Conservation (phyloP, 2,113 vertebrate species). For the Aldabrachelys gigantea region DNA sequence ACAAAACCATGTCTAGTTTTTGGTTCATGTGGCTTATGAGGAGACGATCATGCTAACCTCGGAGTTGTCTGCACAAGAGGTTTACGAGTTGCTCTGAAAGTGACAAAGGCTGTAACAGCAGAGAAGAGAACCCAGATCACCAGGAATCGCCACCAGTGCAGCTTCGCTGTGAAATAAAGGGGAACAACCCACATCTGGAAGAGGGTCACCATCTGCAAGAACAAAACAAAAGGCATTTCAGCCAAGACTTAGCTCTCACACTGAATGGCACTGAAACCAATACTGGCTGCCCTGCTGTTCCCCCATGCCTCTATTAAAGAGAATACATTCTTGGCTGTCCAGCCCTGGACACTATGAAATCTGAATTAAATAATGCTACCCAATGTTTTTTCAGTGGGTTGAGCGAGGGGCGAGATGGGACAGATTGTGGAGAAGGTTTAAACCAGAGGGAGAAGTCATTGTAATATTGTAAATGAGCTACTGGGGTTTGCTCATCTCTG, state of each 20-base stretch:
- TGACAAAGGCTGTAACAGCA: slow-evolving; percentile 92
- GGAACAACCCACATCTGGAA: slow-evolving; percentile 99
- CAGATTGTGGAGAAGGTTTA: background rate
- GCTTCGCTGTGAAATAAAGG: slow-evolving; percentile 97
- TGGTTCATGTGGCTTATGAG: background rate
- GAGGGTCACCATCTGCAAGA: slow-evolving; percentile 93
- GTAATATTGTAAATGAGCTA: background rate
- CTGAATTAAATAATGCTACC: background rate
- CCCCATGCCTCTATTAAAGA: background rate
- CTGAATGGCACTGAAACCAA: background rate
- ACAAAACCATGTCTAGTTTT: background rate
- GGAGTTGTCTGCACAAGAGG: slow-evolving; percentile 94
- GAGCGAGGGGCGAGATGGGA: background rate
- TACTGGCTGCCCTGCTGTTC: fast-evolving
- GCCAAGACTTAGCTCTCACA: background rate
- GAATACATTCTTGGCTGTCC: background rate
- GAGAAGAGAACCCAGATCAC: slow-evolving; percentile 95
- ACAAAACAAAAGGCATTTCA: slow-evolving; percentile 1
- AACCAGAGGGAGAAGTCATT: background rate
- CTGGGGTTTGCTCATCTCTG: background rate
- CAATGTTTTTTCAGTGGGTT: background rate
- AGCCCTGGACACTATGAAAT: background rate
- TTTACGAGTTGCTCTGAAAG: slow-evolving; percentile 94
- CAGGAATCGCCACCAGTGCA: slow-evolving; percentile 98
- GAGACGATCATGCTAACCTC: slow-evolving; percentile 75